A percentile compares a stretch with the other conserved stretches of the same genome.
These are phyloP conservation scores for Sebastes jordani DNA, from an alignment of 2,797 vertebrate genomes.

Conservation along the genomic window DNA sequence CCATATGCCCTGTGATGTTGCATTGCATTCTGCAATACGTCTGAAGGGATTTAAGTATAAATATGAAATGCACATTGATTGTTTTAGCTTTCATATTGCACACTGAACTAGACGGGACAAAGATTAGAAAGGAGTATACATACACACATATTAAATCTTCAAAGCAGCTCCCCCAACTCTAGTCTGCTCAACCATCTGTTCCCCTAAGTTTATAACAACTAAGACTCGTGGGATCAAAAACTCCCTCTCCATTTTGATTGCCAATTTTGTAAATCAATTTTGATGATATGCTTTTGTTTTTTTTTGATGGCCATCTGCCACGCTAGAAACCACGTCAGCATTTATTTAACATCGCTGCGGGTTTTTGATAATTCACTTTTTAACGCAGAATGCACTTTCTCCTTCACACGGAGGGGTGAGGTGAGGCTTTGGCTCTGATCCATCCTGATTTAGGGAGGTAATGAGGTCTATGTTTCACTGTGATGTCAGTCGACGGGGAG, in stretches of 20 bases:
- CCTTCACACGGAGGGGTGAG: constrained; percentile 37
- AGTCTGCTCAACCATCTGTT: constrained; percentile 54
- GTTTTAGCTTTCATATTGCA: background rate
- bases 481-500: constrained; percentile 53
- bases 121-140: background rate
- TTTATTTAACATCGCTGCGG: constrained; percentile 14
- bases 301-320: constrained; percentile 56
- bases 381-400: constrained; percentile 25
- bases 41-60: background rate
- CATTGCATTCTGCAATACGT: background rate
- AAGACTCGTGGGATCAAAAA: constrained; percentile 42
- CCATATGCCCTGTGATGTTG: background rate
- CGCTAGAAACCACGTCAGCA: constrained; percentile 32
- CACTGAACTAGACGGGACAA: background rate
- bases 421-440: constrained; percentile 48
- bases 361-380: constrained; percentile 30
- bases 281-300: constrained; percentile 11
- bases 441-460: constrained; percentile 59
- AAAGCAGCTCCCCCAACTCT: constrained; percentile 27
- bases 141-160: constrained; percentile 2
- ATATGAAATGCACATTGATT: constrained; percentile 2
- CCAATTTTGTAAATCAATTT: constrained; percentile 44
- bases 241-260: constrained; percentile 26
- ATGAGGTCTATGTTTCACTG: constrained; percentile 65
- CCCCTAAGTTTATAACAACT: constrained; percentile 45